phyloP scores from a whole-genome alignment of 2,797 vertebrate genomes.

The Rhinoraja longicauda region DNA sequence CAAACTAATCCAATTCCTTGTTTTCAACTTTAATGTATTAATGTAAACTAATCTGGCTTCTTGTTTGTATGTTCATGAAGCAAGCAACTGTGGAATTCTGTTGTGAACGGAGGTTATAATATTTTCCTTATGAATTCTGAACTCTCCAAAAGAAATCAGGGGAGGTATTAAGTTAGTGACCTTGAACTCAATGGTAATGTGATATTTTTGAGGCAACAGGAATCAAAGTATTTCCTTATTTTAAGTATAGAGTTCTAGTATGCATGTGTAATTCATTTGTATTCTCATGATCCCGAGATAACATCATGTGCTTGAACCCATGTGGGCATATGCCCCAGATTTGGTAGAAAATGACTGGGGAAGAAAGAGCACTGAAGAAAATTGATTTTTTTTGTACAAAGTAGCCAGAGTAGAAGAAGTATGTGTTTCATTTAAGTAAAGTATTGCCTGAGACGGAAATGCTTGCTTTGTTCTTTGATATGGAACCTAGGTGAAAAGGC shows the following conservation, averaged over 20 bases:
- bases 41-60: background rate
- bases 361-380: background rate
- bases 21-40: background rate
- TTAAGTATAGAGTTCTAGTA: background rate
- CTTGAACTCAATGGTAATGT: conserved; percentile 8
- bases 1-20: background rate
- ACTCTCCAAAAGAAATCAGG: background rate
- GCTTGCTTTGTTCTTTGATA: background rate
- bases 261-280: conserved; percentile 18
- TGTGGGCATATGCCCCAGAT: background rate
- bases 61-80: background rate
- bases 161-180: background rate
- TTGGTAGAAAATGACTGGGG: background rate
- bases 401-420: background rate
- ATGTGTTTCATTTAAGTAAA: background rate
- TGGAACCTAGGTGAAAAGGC: background rate
- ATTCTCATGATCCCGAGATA: background rate
- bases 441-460: background rate
- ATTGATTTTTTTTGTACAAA: background rate
- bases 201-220: background rate
- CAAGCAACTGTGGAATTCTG: background rate
- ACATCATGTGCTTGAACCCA: background rate
- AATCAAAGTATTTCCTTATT: background rate
- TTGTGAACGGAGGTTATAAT: background rate
- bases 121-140: conserved; percentile 15